phyloP scores from a whole-genome alignment of 35 echinoderm and acorn worm species.

The Apostichopus parvimensis region DNA sequence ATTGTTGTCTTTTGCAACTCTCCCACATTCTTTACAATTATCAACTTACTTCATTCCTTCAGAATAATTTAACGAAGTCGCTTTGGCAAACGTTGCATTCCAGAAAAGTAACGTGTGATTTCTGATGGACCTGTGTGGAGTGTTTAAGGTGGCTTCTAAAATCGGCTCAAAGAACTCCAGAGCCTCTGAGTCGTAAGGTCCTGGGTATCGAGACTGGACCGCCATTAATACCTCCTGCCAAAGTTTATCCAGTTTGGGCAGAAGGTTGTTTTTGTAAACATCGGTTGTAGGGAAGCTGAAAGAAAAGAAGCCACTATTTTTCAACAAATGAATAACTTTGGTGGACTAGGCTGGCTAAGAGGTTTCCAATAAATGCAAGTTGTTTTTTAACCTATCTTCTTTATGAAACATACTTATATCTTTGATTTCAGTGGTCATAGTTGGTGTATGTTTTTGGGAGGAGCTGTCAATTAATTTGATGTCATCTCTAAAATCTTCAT shows the following conservation, averaged over 20 bases:
- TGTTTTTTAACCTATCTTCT: too few species aligned
- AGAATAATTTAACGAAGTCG: constrained; percentile 62
- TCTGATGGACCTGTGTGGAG: constrained; percentile 68
- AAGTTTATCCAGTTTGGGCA: constrained; percentile 87
- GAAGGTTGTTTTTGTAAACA: constrained; percentile 31
- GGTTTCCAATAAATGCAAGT: too few species aligned
- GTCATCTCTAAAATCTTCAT: too few species aligned
- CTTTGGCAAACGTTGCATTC: constrained; percentile 83
- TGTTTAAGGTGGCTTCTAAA: constrained; percentile 65
- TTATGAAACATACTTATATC: too few species aligned
- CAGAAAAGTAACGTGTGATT: constrained; percentile 83
- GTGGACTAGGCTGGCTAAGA: too few species aligned
- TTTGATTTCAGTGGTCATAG: too few species aligned
- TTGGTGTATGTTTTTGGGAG: too few species aligned
- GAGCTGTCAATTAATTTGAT: too few species aligned
- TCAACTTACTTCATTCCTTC: constrained; percentile 77
- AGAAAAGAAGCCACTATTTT: too few species aligned
- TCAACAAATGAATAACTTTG: too few species aligned
- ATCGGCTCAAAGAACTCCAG: constrained; percentile 64
- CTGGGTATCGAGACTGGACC: constrained; percentile 74
- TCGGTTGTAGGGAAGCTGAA: constrained; percentile 26
- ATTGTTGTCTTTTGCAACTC: too few species aligned
- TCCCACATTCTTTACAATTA: too few species aligned
- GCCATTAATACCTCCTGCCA: constrained; percentile 81
- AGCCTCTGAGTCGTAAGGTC: constrained; percentile 60